Base-by-base conservation (phyloP, 2,797 vertebrate genomes). In the Numenius phaeopus region DNA sequence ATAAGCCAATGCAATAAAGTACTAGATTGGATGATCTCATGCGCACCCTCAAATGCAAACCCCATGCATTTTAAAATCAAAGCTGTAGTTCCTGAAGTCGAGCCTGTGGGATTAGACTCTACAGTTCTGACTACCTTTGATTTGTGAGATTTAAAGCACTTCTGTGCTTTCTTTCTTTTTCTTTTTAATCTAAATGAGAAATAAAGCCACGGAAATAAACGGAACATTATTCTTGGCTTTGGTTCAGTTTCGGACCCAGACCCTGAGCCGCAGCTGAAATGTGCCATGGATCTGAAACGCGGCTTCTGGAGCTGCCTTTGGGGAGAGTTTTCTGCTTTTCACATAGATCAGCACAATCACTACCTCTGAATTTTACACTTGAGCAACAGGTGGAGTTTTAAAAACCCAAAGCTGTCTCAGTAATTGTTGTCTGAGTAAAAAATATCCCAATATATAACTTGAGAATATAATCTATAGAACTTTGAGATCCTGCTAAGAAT, bases 131-230 rank as follows among this genome's bases (percentile, higher is more conserved):
- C 58, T 78, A n/a, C 16, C 29, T 71, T 71, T 1, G 5, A 34
- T 81, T 57, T 77, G 30, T 52, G 70, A 93, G 47, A 76, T 89
- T 90, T 79, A 90, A 84, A 94, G n/a, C 8, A 66, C 69, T 89
- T 64, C 50, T 70, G 22, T 76, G 39, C 30, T 94, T 92, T 76
- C 19, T 88, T 94, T 90, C 40, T 75, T 81, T 78, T 44, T n/a
- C 10, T 75, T 94, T 96, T 94, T 73, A 87, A 94, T 75, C 57
- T 83, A 67, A 94, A 95, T 39, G 64, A 89, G 57, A 73, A 91
- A 80, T 73, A 95, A 95, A 94, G 37, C 44, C 57, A 34, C 22
- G n/a, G 84, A 96, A 96, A 89, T 77, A 91, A 94, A 85, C 39
- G 61, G 54, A 80, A 17, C 46, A 47, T 94, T 92, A 61, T 92